phyloP scores from a whole-genome alignment of 2,797 vertebrate genomes.

The Mionectes olivaceus region DNA sequence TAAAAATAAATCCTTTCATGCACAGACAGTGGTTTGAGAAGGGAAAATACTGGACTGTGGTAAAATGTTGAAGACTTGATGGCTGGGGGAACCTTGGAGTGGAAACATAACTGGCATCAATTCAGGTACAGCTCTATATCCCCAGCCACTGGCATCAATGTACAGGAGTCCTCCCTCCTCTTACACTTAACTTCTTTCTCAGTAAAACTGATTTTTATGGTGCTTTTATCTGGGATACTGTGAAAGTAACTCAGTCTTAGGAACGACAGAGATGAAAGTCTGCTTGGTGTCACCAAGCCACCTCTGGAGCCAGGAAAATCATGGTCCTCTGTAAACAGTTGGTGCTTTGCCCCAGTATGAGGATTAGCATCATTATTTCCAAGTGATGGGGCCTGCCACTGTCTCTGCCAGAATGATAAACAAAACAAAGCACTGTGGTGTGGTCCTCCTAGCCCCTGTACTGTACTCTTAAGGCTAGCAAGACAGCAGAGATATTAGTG shows the following conservation, averaged over 20 bases:
- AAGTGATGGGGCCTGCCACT: not conserved
- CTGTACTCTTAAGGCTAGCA: not conserved
- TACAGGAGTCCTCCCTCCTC: not conserved
- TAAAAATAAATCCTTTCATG: constrained; percentile 72
- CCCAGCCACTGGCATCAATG: not conserved
- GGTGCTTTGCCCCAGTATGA: not conserved
- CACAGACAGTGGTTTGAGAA: constrained; percentile 52
- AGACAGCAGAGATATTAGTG: not conserved
- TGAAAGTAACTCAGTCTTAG: not conserved
- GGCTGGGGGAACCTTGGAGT: not conserved
- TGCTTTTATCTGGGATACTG: not conserved
- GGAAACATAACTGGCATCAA: not conserved
- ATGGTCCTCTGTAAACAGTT: not conserved
- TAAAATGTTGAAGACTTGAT: constrained; percentile 2
- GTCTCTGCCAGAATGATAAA: not conserved
- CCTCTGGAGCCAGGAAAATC: not conserved
- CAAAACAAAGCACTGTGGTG: not conserved
- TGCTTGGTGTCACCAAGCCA: not conserved
- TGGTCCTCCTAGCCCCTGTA: not conserved
- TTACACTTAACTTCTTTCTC: not conserved
- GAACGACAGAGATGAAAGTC: not conserved
- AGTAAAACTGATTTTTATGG: not conserved
- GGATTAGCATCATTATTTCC: not conserved
- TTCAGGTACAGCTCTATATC: not conserved
- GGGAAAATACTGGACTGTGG: not conserved